Conservation (phyloP, 2,797 vertebrate species). For the Poecile montanus region DNA sequence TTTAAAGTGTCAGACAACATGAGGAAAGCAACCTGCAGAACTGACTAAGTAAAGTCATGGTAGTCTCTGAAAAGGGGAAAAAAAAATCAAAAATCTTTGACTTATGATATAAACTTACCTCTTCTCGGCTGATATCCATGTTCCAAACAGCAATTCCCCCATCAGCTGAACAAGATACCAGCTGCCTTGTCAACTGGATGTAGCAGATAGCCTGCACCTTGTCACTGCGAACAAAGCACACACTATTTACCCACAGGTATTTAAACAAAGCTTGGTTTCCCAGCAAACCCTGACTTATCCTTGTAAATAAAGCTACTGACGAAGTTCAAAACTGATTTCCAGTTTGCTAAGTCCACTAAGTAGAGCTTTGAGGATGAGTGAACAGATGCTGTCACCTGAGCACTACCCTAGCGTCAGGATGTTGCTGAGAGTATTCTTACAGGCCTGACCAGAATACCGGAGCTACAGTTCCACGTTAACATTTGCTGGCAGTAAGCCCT, state of each 20-base stretch:
- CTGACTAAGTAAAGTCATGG: not conserved
- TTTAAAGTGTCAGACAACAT: not conserved
- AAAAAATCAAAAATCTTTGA: not conserved
- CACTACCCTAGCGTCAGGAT: not conserved
- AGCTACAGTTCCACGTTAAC: not conserved
- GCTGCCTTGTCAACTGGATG: conserved; percentile 89
- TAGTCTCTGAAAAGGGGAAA: not conserved
- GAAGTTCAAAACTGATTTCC: not conserved
- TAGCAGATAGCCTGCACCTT: conserved; percentile 92
- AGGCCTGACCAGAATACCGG: not conserved
- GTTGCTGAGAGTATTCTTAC: not conserved
- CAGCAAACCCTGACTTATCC: not conserved
- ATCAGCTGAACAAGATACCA: conserved; percentile 92
- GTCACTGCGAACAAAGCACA: conserved; percentile 80
- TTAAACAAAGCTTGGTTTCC: not conserved
- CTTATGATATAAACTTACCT: conserved; percentile 76
- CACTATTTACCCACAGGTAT: not conserved
- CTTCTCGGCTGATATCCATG: conserved; percentile 93
- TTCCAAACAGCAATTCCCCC: conserved; percentile 98
- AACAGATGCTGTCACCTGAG: not conserved
- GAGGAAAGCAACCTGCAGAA: not conserved
- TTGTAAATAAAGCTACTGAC: not conserved
- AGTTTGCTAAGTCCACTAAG: not conserved
- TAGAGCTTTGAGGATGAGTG: not conserved
- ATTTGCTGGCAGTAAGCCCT: not conserved